Conservation (phyloP, 2,113 vertebrate genomes). For the Ornithorhynchus anatinus region DNA sequence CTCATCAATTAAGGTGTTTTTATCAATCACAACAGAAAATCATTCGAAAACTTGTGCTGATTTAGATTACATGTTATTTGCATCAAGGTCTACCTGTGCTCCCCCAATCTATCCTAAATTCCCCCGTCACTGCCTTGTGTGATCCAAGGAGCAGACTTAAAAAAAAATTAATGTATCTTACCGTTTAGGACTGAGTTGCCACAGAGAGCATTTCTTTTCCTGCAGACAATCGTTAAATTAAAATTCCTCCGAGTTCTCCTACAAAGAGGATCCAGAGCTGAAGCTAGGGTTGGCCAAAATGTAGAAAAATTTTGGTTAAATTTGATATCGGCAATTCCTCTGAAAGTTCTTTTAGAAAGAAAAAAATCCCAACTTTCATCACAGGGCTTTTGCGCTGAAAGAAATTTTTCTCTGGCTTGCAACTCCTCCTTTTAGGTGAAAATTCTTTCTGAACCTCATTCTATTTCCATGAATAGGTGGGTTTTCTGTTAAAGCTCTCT, state of each 20-base stretch:
- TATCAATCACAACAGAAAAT: no score
- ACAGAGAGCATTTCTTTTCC: constrained; percentile 1
- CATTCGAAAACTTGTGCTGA: no score
- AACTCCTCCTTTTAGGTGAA: not conserved
- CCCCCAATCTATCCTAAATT: no score
- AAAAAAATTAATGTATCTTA: not conserved
- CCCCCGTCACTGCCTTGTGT: no score
- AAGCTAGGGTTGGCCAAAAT: not conserved
- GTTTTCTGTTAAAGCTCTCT: no score
- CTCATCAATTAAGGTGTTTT: no score
- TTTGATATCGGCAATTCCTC: constrained; percentile 18
- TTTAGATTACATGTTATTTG: no score
- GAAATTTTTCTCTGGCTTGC: not conserved
- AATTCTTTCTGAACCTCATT: no score
- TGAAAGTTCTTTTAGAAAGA: constrained; percentile 52
- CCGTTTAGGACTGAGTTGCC: constrained; percentile 1
- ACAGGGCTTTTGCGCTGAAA: not conserved
- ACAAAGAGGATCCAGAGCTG: not conserved
- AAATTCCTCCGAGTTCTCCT: not conserved
- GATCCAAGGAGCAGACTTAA: not conserved
- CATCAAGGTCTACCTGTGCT: no score
- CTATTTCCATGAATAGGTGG: no score
- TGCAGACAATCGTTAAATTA: not conserved
- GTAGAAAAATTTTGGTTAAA: constrained; percentile 9
- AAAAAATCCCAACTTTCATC: constrained; percentile 21